Evolutionary conservation across 2,797 vertebrate species (phyloP).

Genomic region (Phataginus tetradactyla): DNA sequence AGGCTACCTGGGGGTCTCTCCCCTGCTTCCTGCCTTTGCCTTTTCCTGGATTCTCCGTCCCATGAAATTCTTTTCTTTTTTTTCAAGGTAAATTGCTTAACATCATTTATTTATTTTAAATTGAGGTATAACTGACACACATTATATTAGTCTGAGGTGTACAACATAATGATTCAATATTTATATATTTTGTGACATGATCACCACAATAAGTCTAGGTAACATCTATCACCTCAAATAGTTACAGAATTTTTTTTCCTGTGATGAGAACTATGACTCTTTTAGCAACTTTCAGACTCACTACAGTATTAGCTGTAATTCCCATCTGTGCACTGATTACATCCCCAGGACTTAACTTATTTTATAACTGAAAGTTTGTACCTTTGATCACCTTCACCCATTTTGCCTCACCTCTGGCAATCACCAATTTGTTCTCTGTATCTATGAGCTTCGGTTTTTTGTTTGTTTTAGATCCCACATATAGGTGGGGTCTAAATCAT

Average conservation of each 20-base stretch:
- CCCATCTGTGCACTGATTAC: fast-evolving
- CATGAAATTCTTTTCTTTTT: background rate
- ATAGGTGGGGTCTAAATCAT: background rate
- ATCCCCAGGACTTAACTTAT: background rate
- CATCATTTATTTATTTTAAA: background rate
- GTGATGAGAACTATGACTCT: background rate
- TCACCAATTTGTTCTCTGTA: background rate
- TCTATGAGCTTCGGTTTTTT: background rate
- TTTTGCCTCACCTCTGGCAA: background rate
- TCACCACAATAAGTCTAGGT: background rate
- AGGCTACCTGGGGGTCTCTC: fast-evolving
- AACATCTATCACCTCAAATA: background rate
- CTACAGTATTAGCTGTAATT: background rate
- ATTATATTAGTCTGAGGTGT: background rate
- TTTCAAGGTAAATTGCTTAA: background rate
- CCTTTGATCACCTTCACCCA: background rate
- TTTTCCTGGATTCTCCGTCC: background rate
- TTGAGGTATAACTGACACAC: background rate
- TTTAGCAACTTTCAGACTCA: background rate
- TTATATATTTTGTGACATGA: background rate
- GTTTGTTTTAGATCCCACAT: background rate
- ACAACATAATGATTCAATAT: too few relatives aligned
- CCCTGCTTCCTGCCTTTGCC: background rate
- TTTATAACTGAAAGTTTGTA: background rate
- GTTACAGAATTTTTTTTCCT: background rate